A percentile compares a stretch with the other conserved stretches of the same genome.
Evolutionary conservation across 2,797 vertebrate genomes (phyloP).

Genomic region (Xiphophorus birchmanni): DNA sequence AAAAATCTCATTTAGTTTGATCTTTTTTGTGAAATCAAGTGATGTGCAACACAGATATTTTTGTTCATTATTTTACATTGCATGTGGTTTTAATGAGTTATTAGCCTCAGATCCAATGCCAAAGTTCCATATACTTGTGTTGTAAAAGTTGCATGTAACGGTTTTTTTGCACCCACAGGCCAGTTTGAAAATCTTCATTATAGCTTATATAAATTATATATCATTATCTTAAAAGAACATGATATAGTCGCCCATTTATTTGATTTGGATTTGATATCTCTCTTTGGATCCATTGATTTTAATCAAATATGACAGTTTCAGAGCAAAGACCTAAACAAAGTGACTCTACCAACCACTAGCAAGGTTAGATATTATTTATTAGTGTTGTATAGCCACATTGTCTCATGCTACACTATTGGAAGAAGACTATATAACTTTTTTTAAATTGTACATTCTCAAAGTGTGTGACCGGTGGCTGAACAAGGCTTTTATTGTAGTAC

Average conservation of each 20-base stretch:
- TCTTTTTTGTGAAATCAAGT: neutral
- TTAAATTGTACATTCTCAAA: constrained; percentile 38
- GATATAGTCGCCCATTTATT: neutral
- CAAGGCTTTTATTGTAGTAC: neutral
- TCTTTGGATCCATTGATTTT: neutral
- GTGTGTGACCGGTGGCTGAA: constrained; percentile 24
- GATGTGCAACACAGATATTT: neutral
- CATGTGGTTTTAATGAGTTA: neutral
- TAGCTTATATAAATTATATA: neutral
- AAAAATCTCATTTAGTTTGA: neutral
- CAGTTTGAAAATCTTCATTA: neutral
- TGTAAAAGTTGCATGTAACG: neutral
- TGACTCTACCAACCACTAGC: neutral
- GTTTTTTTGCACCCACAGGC: neutral
- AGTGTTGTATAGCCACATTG: neutral
- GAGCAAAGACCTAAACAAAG: neutral
- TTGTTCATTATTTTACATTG: neutral
- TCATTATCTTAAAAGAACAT: neutral
- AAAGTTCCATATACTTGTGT: neutral
- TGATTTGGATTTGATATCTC: neutral
- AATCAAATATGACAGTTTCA: neutral
- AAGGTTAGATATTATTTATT: neutral
- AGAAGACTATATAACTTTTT: neutral
- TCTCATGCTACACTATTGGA: neutral
- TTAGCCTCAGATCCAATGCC: neutral